Base-by-base conservation (phyloP, 1,140 invertebrate species). In the Hypsibius dujardini region DNA sequence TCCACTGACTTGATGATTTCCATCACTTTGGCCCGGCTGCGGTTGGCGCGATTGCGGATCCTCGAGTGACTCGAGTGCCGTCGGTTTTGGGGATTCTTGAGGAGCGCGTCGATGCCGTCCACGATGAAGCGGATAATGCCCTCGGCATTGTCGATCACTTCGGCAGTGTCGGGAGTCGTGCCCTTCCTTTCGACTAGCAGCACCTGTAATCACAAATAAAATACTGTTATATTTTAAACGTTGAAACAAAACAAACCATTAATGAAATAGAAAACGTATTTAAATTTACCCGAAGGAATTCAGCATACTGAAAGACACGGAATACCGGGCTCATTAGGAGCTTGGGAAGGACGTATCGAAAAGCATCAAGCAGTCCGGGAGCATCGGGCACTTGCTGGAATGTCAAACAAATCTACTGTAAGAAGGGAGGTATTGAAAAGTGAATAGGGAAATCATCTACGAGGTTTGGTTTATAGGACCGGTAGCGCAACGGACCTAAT, bases 291-390 rank as follows among this genome's bases (percentile, higher is more conserved):
- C 89, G 88, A 75, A 98, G 88, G 79, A 94, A 95, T 76, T 95
- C 90, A 80, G 95, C 91, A 81, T 97, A 97, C 46, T 93, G 86
- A 79, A 94, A 89, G 78, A 92, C 94, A 81, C 98, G 95, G 80
- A 89, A 88, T 69, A 98, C 86, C n/a, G 95, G 93, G 74, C 90
- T 88, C 75, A 94, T 84, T 62, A 98, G 84, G 74, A 98, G 83
- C 80, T 92, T 90, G 71, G 95, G 95, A 76, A 99, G 83, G 80
- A 96, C 95, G 84, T 98, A 98, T 81, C 95, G 95, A 56, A 95
- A 87, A 47, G 93, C 92, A 77, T 95, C 87, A 50, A 87, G 86
- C 80, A 97, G 95, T 14, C 92, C 92, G 79, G 94, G 90, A 0
- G 92, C 92, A 59, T 88, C 90, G 46, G 88, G 88, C 76, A 87